Evolutionary conservation across 2,113 vertebrate genomes (phyloP), one percentile per base, ranked within the genome.

Genomic region (Rissa tridactyla): DNA sequence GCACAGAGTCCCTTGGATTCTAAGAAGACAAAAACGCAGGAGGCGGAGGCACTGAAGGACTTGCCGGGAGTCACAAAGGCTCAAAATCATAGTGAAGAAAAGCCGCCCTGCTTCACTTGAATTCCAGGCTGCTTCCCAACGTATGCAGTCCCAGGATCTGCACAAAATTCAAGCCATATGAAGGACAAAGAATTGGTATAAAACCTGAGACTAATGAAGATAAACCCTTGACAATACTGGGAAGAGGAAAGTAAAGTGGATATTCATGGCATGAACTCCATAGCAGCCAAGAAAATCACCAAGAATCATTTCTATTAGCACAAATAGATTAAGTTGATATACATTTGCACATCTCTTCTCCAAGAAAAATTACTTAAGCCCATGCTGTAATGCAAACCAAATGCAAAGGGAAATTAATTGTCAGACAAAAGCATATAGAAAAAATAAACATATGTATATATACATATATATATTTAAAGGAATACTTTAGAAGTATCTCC

Each of bases 161-260:
- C 32, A 70, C 62, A 93, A 95, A 94, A 96, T 92, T 72, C 71
- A 93, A 85, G 66, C 58, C 75, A 80, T 85, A 51, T 62, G 75
- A 95, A 86, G 30, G 30, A 92, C 19, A 70, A 81, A 86, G 27
- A 52, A 73, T 40, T 72, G 10, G 19, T 36, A 36, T 26, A 95
- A 94, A 86, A 88, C 32, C 38, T 66, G 71, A 93, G 13, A 61
- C 17, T 72, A 94, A 83, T 51, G 78, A 90, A 62, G 46, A 66
- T 62, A 95, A 97, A 90, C 36, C 36, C 73, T 5, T 5, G 52
- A 82, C 49, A 87, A 66, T 22, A 46, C 11, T 18, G 14, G 52
- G 80, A 76, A 72, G 30, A 57, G n/a, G 46, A 70, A 90, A 92
- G 34, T 32, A 44, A 75, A 87, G 61, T 87, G 40, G 40, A 69